Conservation (phyloP, 2,113 vertebrate species). For the Crypturellus undulatus region DNA sequence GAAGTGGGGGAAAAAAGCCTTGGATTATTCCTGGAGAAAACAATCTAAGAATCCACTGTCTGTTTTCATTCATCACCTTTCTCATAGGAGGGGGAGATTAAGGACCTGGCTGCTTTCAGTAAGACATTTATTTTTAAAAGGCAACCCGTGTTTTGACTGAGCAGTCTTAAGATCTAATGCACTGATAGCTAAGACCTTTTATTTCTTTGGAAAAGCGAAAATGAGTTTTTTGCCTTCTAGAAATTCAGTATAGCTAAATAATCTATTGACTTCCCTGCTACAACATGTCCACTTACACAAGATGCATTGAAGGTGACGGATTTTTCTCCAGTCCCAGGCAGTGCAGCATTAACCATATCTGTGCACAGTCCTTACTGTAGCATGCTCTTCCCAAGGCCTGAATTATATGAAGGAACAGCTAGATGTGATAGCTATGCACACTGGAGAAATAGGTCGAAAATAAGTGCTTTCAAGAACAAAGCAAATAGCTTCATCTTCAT, state of each 20-base stretch:
- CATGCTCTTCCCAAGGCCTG: not conserved
- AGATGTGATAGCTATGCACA: not conserved
- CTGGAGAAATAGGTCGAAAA: not conserved
- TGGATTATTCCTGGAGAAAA: not conserved
- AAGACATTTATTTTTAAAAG: conserved; percentile 31
- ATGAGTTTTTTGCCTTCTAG: conserved; percentile 10
- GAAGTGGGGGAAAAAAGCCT: not conserved
- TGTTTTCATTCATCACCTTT: not conserved
- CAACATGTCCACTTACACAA: not conserved
- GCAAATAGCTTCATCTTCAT: not conserved
- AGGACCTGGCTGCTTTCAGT: not conserved
- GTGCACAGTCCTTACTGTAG: not conserved
- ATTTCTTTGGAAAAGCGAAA: conserved; percentile 8
- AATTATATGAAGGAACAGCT: not conserved
- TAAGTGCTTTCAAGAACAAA: not conserved
- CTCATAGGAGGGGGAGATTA: not conserved
- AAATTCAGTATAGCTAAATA: conserved; percentile 40
- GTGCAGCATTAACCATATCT: not conserved
- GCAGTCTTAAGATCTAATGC: not conserved
- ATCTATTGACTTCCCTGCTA: conserved; percentile 34
- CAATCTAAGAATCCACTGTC: not conserved
- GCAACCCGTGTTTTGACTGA: conserved; percentile 8
- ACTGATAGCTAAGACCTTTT: not conserved
- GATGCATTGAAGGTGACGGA: not conserved
- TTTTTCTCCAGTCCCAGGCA: not conserved